Conservation (phyloP, 2,113 vertebrate genomes). For the Colaptes auratus region DNA sequence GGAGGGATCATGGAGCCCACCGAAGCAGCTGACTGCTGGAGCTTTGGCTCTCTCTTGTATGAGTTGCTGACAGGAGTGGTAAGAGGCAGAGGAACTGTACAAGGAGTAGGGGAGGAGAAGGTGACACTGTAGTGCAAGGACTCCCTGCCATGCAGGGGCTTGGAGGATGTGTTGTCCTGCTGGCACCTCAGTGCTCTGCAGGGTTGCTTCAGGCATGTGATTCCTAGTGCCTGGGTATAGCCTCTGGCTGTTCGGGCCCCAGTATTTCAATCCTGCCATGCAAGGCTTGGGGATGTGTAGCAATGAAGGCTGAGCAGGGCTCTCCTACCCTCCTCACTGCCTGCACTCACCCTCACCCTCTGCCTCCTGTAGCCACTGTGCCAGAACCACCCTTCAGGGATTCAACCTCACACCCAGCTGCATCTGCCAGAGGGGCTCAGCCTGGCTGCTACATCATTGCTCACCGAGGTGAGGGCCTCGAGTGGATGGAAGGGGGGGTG, state of each 20-base stretch:
- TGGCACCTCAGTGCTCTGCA: neutral
- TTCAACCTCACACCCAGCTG: constrained; percentile 91
- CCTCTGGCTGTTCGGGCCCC: neutral
- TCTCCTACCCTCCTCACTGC: neutral
- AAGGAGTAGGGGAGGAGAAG: neutral
- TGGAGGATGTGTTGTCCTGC: neutral
- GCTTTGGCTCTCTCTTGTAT: constrained; percentile 91
- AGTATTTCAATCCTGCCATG: neutral
- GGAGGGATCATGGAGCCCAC: constrained; percentile 87
- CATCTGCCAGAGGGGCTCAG: constrained; percentile 89
- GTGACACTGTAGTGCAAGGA: neutral
- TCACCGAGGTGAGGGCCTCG: constrained; percentile 84
- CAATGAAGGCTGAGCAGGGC: neutral
- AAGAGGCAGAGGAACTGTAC: constrained; percentile 44
- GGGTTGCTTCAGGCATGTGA: neutral
- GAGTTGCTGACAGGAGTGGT: constrained; percentile 94
- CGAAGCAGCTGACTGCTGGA: constrained; percentile 97
- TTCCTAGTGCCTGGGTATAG: neutral
- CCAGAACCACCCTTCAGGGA: constrained; percentile 90
- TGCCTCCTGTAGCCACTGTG: constrained; percentile 83
- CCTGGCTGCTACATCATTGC: constrained; percentile 84
- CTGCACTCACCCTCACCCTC: neutral
- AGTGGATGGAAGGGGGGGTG: neutral
- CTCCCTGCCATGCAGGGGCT: neutral
- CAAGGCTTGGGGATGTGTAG: neutral